Evolutionary conservation across 2,888 invertebrate genomes (phyloP).

Genomic region (Leptothorax acervorum): DNA sequence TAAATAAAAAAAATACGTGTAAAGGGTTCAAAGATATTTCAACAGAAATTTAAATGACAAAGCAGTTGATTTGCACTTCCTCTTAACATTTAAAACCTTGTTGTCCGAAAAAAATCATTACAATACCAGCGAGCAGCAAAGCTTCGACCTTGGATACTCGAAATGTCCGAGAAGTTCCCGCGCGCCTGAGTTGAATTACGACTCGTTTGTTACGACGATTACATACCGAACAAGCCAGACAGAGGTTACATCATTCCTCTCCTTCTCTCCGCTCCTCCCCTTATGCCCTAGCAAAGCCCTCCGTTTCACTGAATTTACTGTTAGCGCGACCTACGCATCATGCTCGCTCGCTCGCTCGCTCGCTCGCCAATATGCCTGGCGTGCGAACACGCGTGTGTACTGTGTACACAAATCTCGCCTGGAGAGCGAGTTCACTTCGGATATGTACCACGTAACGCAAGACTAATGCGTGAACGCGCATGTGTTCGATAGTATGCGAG

Average conservation of each 20-base stretch:
- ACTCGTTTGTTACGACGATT: conserved; percentile 41
- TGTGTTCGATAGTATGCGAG: conserved; percentile 26
- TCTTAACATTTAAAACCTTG: background rate
- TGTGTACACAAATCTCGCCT: conserved; percentile 8
- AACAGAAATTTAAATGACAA: background rate
- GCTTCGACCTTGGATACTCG: conserved; percentile 24
- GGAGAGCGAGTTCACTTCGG: conserved; percentile 43
- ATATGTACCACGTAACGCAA: conserved; percentile 28
- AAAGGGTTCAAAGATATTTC: background rate
- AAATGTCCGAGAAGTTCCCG: conserved; percentile 14
- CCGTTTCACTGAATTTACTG: conserved; percentile 54
- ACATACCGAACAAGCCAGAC: conserved; percentile 45
- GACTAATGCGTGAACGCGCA: conserved; percentile 17
- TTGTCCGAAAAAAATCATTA: background rate
- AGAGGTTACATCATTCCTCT: conserved; percentile 57
- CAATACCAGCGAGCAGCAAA: background rate
- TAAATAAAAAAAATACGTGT: background rate
- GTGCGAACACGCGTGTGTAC: conserved; percentile 9
- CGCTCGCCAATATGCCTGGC: background rate
- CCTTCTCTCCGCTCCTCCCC: background rate
- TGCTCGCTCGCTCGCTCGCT: conserved; percentile 3
- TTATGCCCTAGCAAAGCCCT: conserved; percentile 7
- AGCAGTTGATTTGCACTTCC: background rate
- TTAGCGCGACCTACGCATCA: conserved; percentile 53
- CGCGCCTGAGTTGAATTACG: background rate